Evolutionary conservation across 2,113 vertebrate genomes (phyloP).

Genomic region (Buteo buteo): DNA sequence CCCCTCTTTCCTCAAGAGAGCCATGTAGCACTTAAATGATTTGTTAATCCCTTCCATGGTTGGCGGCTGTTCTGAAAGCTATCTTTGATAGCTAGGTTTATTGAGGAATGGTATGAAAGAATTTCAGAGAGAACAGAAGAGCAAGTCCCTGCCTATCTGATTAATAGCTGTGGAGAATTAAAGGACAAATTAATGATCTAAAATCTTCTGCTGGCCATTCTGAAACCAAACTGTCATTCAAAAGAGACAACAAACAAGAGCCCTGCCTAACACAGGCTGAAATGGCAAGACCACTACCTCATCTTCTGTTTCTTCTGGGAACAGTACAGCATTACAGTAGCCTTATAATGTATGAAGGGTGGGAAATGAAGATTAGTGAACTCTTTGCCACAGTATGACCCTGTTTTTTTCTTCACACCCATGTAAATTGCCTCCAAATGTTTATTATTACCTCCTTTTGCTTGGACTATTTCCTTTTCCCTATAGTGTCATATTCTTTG

Average conservation of each 20-base stretch:
- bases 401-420: neutral
- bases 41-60: neutral
- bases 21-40: neutral
- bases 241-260: neutral
- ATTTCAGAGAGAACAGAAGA: neutral
- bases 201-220: neutral
- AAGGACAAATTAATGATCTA: neutral
- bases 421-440: constrained; percentile 1
- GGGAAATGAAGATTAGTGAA: neutral
- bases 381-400: neutral
- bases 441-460: neutral
- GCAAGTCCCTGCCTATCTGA: neutral
- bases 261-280: neutral
- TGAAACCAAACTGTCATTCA: neutral
- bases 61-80: neutral
- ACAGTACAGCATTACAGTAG: neutral
- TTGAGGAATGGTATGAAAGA: neutral
- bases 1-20: neutral
- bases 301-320: neutral
- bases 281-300: neutral
- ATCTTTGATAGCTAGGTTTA: neutral
- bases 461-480: neutral
- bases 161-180: neutral
- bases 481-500: neutral
- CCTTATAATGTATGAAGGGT: neutral